phyloP scores from a whole-genome alignment of 2,888 invertebrate species.

The Athripsodes cinereus region DNA sequence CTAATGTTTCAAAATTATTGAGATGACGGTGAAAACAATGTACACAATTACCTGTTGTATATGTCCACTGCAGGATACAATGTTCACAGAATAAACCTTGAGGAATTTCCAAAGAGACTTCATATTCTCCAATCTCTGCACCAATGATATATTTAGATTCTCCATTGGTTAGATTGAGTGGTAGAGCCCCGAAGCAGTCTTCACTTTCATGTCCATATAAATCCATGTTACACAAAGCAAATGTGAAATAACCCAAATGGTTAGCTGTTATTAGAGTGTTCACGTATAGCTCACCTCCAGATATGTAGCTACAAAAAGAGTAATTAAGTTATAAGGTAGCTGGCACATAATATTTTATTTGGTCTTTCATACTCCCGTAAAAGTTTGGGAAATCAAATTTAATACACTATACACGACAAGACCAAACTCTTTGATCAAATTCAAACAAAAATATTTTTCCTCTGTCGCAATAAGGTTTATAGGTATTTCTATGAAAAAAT shows the following conservation, averaged over 20 bases:
- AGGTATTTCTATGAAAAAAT: too few species aligned
- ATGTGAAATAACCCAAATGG: slow-evolving; percentile 45
- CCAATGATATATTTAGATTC: slow-evolving; percentile 23
- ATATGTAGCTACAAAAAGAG: slow-evolving; percentile 29
- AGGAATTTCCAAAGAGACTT: slow-evolving; percentile 38
- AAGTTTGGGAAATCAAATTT: too few species aligned
- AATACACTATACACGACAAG: too few species aligned
- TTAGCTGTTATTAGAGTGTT: slow-evolving; percentile 40
- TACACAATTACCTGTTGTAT: slow-evolving; percentile 39
- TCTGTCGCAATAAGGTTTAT: too few species aligned
- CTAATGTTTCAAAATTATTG: too few species aligned
- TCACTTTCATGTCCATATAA: slow-evolving; percentile 41
- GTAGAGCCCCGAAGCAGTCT: slow-evolving; percentile 43
- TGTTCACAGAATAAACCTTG: slow-evolving; percentile 42
- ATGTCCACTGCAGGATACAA: slow-evolving; percentile 53
- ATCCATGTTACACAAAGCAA: slow-evolving; percentile 46
- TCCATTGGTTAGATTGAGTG: slow-evolving; percentile 34
- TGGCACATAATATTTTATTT: too few species aligned
- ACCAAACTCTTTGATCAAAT: too few species aligned
- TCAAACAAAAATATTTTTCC: too few species aligned
- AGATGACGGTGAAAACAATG: too few species aligned
- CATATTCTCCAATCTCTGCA: slow-evolving; percentile 30
- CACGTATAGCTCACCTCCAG: slow-evolving; percentile 32
- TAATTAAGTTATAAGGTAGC: not conserved
- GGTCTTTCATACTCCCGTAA: too few species aligned